Evolutionary conservation across 2,888 invertebrate genomes (phyloP).

Genomic region (Pristionchus exspectatus): DNA sequence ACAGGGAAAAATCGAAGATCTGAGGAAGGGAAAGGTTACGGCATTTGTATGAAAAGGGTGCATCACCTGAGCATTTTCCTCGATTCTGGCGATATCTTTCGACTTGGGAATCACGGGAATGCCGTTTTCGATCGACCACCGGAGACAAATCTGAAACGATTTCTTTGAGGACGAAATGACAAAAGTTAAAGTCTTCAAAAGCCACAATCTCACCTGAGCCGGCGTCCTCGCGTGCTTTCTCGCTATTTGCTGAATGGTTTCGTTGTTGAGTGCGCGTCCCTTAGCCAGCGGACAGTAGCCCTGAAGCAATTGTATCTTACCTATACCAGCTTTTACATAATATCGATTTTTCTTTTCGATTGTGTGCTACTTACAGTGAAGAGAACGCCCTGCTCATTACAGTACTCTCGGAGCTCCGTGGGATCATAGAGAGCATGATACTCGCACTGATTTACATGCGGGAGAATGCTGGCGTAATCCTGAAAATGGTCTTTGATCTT

Average conservation of each 20-base stretch:
- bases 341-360: not conserved
- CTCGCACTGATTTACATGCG: slow-evolving; percentile 80
- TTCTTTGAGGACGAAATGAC: not conserved
- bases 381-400: slow-evolving; percentile 77
- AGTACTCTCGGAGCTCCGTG: slow-evolving; percentile 75
- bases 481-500: not conserved
- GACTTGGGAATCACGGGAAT: slow-evolving; percentile 80
- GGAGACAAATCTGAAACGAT: slow-evolving; percentile 71
- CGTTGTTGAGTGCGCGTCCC: slow-evolving; percentile 78
- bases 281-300: slow-evolving; percentile 80
- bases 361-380: slow-evolving; percentile 69
- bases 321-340: not conserved
- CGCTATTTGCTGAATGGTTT: slow-evolving; percentile 76
- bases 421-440: slow-evolving; percentile 80
- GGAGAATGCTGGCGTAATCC: slow-evolving; percentile 76
- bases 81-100: slow-evolving; percentile 76
- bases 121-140: slow-evolving; percentile 79
- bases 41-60: not conserved
- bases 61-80: slow-evolving; percentile 77
- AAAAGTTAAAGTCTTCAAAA: not conserved
- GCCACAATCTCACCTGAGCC: slow-evolving; percentile 76
- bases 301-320: slow-evolving; percentile 63
- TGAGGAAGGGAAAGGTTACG: no score
- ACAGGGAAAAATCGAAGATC: slow-evolving; percentile 78
- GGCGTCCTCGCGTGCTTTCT: slow-evolving; percentile 74